Evolutionary conservation across 2,888 invertebrate species (phyloP).

Genomic region (Linnaemya tessellans): DNA sequence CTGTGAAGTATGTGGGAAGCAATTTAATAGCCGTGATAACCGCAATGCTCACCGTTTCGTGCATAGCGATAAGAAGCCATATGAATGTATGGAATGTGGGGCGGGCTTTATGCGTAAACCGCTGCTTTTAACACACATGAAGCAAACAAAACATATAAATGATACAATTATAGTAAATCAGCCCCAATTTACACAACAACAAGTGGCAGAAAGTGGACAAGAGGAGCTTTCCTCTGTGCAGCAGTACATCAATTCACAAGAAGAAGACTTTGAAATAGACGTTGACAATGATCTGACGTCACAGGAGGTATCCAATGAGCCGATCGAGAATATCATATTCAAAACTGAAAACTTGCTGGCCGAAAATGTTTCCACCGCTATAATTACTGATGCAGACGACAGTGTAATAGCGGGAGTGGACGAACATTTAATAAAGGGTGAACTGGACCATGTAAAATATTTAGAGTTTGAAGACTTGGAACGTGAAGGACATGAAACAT

Average conservation of each 20-base stretch:
- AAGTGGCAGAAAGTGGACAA: slow-evolving; percentile 67
- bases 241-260: not conserved
- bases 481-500: slow-evolving; percentile 74
- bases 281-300: slow-evolving; percentile 54
- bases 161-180: slow-evolving; percentile 93
- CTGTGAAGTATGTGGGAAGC: slow-evolving; percentile 92
- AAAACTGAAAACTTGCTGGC: slow-evolving; percentile 53
- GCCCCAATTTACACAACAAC: slow-evolving; percentile 85
- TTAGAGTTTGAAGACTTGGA: slow-evolving; percentile 76
- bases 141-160: slow-evolving; percentile 85
- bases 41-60: slow-evolving; percentile 93
- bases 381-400: slow-evolving; percentile 25
- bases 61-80: slow-evolving; percentile 93
- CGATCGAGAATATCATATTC: slow-evolving; percentile 52
- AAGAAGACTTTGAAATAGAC: slow-evolving; percentile 50
- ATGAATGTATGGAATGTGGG: slow-evolving; percentile 91
- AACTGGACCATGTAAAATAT: slow-evolving; percentile 75
- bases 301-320: slow-evolving; percentile 50
- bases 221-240: not conserved
- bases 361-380: slow-evolving; percentile 35
- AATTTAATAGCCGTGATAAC: slow-evolving; percentile 93
- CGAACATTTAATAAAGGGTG: slow-evolving; percentile 74
- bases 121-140: slow-evolving; percentile 89
- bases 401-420: slow-evolving; percentile 56
- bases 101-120: slow-evolving; percentile 93